Evolutionary conservation across 2,113 vertebrate species (phyloP).

Genomic region (Callipepla squamata): DNA sequence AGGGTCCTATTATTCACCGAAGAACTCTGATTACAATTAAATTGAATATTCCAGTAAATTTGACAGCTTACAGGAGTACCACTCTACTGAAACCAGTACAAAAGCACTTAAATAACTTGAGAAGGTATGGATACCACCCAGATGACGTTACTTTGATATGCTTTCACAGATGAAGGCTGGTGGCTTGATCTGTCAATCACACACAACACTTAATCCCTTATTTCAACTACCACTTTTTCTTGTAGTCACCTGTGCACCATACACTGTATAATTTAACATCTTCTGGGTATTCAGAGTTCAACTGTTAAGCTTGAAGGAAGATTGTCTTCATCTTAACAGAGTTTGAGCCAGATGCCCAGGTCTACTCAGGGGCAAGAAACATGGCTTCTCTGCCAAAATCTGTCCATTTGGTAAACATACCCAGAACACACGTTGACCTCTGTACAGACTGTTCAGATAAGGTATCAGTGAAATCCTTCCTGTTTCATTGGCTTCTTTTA

Average conservation of each 20-base stretch:
- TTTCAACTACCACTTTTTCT: not conserved
- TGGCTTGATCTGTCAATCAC: not conserved
- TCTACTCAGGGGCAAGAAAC: not conserved
- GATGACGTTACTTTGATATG: not conserved
- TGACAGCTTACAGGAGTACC: conserved; percentile 9
- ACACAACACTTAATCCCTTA: not conserved
- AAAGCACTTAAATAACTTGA: not conserved
- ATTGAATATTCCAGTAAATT: conserved; percentile 3
- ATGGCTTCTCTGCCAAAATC: not conserved
- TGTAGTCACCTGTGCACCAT: not conserved
- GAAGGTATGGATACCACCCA: not conserved
- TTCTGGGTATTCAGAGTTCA: not conserved
- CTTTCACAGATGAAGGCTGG: not conserved
- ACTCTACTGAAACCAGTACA: not conserved
- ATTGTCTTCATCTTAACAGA: not conserved
- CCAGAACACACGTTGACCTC: not conserved
- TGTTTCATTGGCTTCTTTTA: not conserved
- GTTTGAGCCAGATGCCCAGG: not conserved
- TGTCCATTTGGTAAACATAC: not conserved
- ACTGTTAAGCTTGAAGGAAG: not conserved
- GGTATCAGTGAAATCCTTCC: not conserved
- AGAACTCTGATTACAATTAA: not conserved
- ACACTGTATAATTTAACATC: not conserved
- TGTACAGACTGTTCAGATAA: not conserved
- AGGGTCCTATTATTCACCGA: not conserved